phyloP scores from a whole-genome alignment of 1,140 invertebrate species.

The Gryllus bimaculatus region DNA sequence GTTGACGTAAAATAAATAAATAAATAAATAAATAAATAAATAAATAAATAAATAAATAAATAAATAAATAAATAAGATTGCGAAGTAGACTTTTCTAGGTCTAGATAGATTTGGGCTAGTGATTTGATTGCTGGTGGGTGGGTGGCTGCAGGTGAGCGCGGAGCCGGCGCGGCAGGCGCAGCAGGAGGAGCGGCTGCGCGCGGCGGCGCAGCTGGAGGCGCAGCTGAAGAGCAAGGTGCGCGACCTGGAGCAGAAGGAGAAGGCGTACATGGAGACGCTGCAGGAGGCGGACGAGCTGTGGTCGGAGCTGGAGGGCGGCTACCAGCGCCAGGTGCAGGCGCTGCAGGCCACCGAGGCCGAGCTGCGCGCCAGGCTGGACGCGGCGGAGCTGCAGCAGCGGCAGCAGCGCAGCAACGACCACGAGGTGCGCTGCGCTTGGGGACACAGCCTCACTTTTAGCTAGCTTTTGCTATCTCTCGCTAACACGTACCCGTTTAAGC shows the following conservation, averaged over 20 bases:
- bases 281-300: conserved; percentile 64
- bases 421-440: background rate
- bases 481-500: too few relatives aligned
- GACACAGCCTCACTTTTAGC: too few relatives aligned
- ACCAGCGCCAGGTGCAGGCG: conserved; percentile 37
- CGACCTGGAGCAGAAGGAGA: conserved; percentile 54
- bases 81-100: too few relatives aligned
- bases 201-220: conserved; percentile 25
- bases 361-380: conserved; percentile 18
- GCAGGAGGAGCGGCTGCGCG: conserved; percentile 24
- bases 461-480: too few relatives aligned
- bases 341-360: conserved; percentile 32
- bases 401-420: background rate
- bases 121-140: too few relatives aligned
- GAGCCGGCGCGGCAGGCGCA: conserved; percentile 31
- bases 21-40: too few relatives aligned
- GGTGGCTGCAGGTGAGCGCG: background rate
- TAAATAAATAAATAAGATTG: too few relatives aligned
- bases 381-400: background rate
- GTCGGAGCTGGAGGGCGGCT: conserved; percentile 55
- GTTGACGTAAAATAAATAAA: too few relatives aligned
- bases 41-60: too few relatives aligned
- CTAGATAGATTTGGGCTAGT: too few relatives aligned
- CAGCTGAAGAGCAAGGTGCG: conserved; percentile 41
- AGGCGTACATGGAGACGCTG: conserved; percentile 59